phyloP scores from a whole-genome alignment of 1,140 invertebrate genomes.

The Planococcus citri region DNA sequence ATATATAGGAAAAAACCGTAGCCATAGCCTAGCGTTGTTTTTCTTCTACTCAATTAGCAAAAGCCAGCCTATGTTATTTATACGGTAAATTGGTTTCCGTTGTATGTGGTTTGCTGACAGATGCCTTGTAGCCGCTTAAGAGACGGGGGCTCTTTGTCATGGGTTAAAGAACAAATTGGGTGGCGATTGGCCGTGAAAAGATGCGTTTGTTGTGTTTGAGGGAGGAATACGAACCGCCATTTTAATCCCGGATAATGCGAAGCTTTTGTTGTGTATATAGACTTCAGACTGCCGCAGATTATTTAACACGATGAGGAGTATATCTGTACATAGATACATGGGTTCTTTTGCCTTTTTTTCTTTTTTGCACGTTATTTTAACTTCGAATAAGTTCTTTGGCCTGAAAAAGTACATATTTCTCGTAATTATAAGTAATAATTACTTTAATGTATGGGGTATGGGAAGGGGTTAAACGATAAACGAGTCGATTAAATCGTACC shows the following conservation, averaged over 20 bases:
- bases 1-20: too few relatives aligned
- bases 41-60: conserved; percentile 14
- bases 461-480: too few relatives aligned
- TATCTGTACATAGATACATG: too few relatives aligned
- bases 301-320: too few relatives aligned
- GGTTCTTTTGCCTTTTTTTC: too few relatives aligned
- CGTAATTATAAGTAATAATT: too few relatives aligned
- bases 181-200: conserved; percentile 16
- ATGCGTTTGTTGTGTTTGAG: conserved; percentile 7
- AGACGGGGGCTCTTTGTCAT: not conserved
- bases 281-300: not conserved
- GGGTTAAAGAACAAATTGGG: conserved; percentile 12
- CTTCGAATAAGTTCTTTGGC: not conserved
- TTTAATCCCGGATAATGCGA: conserved; percentile 8
- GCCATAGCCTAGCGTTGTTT: not conserved
- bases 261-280: not conserved
- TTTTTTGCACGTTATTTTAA: not conserved
- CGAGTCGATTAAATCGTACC: too few relatives aligned
- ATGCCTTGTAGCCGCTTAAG: not conserved
- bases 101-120: not conserved
- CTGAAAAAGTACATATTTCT: too few relatives aligned
- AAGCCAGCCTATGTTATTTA: not conserved
- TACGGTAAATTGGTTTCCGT: conserved; percentile 15
- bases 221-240: conserved; percentile 13
- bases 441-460: too few relatives aligned